Evolutionary conservation across 2,888 invertebrate species (phyloP).

Genomic region (Acleris literana): DNA sequence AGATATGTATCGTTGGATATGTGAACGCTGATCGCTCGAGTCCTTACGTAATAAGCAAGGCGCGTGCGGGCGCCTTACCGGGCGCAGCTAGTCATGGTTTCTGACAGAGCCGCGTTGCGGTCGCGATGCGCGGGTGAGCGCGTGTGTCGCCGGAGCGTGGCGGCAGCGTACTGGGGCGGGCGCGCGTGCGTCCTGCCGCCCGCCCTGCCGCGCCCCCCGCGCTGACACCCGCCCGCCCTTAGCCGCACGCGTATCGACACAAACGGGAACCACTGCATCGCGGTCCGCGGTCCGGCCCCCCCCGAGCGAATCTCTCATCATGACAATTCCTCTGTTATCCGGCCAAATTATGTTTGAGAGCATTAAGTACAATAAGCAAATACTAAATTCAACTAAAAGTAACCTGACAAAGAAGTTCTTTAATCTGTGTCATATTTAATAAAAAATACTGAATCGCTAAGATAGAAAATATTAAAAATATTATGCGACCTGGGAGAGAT

Average conservation of each 20-base stretch:
- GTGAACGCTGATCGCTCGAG: slow-evolving; percentile 45
- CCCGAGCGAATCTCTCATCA: slow-evolving; percentile 45
- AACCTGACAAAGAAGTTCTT: no score
- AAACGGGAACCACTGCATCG: slow-evolving; percentile 74
- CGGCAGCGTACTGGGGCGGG: slow-evolving; percentile 69
- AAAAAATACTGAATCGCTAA: no score
- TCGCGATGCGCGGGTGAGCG: slow-evolving; percentile 56
- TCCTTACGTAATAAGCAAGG: slow-evolving; percentile 72
- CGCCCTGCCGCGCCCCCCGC: slow-evolving; percentile 49
- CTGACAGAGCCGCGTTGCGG: slow-evolving; percentile 66
- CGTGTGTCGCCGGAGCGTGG: slow-evolving; percentile 65
- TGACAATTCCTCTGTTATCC: slow-evolving; percentile 6
- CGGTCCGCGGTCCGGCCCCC: slow-evolving; percentile 50
- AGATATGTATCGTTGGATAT: slow-evolving; percentile 32
- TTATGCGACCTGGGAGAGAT: no score
- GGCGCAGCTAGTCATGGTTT: slow-evolving; percentile 71
- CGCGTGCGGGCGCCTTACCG: slow-evolving; percentile 72
- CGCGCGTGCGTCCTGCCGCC: slow-evolving; percentile 60
- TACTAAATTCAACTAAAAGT: not conserved
- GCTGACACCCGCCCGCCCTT: slow-evolving; percentile 41
- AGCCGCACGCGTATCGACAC: slow-evolving; percentile 73
- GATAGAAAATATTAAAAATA: no score
- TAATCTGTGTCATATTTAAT: no score
- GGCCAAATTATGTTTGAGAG: not conserved
- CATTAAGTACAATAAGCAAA: not conserved